Evolutionary conservation across 2,888 invertebrate genomes (phyloP).

Genomic region (Cheilosia vulpina): DNA sequence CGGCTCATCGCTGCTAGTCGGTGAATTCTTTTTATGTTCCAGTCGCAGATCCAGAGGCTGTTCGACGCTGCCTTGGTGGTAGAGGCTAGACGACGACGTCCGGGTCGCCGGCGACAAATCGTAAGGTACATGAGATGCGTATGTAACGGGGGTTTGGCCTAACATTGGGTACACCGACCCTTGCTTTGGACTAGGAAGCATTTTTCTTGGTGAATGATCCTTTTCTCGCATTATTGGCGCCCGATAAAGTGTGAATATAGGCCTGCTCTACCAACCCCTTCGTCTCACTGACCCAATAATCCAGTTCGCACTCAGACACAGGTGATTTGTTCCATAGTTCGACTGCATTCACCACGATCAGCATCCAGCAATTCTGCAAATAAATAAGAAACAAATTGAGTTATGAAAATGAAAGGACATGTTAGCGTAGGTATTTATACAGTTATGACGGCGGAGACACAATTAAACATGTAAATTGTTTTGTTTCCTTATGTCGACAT

Average conservation of each 20-base stretch:
- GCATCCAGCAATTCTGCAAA: constrained; percentile 65
- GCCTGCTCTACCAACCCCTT: constrained; percentile 37
- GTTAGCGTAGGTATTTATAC: constrained; percentile 23
- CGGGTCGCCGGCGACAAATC: constrained; percentile 85
- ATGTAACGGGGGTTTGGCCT: constrained; percentile 85
- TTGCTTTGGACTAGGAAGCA: constrained; percentile 90
- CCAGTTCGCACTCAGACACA: constrained; percentile 58
- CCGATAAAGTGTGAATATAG: constrained; percentile 53
- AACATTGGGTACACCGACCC: constrained; percentile 89
- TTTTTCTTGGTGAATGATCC: constrained; percentile 95
- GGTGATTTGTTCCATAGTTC: constrained; percentile 59
- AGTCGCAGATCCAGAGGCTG: constrained; percentile 95
- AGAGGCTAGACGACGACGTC: constrained; percentile 81
- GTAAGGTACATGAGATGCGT: constrained; percentile 87
- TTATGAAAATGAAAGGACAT: constrained; percentile 63
- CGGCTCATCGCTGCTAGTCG: constrained; percentile 78
- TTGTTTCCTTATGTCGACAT: constrained; percentile 53
- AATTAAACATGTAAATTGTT: constrained; percentile 45
- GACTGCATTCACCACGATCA: constrained; percentile 58
- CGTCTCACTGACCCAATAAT: constrained; percentile 51
- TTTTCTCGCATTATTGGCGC: constrained; percentile 92
- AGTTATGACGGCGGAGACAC: not conserved
- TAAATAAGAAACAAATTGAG: constrained; percentile 9
- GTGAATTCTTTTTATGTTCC: constrained; percentile 89
- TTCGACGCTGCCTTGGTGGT: constrained; percentile 84